Conservation (phyloP, 2,797 vertebrate genomes). For the Melanotaenia maccullochi region DNA sequence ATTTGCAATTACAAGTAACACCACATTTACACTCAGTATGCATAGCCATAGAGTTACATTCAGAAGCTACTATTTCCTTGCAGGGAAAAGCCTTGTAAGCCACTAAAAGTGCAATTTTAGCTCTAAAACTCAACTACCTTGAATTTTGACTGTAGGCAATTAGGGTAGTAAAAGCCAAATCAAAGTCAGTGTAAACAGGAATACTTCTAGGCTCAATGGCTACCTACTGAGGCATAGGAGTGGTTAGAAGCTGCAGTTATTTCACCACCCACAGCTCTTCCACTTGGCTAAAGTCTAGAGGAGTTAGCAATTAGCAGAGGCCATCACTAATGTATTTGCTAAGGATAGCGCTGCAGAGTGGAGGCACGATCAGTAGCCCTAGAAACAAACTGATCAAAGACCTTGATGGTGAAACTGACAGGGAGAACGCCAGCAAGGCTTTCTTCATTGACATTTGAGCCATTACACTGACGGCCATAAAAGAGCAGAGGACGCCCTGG, state of each 20-base stretch:
- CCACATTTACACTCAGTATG: background rate
- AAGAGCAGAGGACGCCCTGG: slow-evolving; percentile 48
- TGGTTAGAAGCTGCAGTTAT: slow-evolving; percentile 48
- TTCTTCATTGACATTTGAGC: slow-evolving; percentile 64
- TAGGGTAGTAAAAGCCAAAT: slow-evolving; percentile 32
- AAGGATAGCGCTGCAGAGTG: slow-evolving; percentile 24
- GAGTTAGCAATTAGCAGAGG: slow-evolving; percentile 57
- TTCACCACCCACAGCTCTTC: slow-evolving; percentile 47
- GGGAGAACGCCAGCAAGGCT: slow-evolving; percentile 26
- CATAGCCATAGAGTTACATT: background rate
- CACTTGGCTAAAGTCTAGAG: slow-evolving; percentile 33
- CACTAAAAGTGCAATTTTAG: background rate
- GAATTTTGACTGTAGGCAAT: background rate
- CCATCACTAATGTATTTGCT: slow-evolving; percentile 44
- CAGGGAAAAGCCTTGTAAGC: background rate
- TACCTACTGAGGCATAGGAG: slow-evolving; percentile 39
- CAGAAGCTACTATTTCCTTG: background rate
- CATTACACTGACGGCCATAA: slow-evolving; percentile 53
- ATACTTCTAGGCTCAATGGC: slow-evolving; percentile 29
- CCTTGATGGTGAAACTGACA: slow-evolving; percentile 40
- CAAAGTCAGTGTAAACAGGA: slow-evolving; percentile 4
- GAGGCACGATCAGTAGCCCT: slow-evolving; percentile 27
- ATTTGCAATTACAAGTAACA: background rate
- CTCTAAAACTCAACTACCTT: background rate
- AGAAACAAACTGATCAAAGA: slow-evolving; percentile 73